These are phyloP conservation scores for Rhinopomastus cyanomelas DNA, from an alignment of 2,113 vertebrate species.

Conservation along the genomic window DNA sequence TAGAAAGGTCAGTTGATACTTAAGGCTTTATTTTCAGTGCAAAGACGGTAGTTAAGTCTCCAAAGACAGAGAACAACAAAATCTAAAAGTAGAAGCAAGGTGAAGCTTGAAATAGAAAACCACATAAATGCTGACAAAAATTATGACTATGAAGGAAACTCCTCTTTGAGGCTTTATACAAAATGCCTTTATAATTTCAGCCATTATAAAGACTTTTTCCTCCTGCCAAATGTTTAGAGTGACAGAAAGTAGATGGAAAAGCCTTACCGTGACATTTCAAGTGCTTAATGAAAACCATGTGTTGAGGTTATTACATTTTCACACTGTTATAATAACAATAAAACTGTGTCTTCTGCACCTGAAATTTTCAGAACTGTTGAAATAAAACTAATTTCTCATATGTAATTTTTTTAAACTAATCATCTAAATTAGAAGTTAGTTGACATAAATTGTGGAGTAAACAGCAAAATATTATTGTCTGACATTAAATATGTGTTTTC, in stretches of 20 bases:
- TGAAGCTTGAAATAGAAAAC: constrained; percentile 57
- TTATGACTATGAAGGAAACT: not conserved
- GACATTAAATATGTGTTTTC: not conserved
- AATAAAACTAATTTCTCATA: not conserved
- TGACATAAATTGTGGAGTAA: not conserved
- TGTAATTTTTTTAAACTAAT: not conserved
- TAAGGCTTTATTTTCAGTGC: constrained; percentile 37
- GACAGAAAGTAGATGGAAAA: constrained; percentile 7
- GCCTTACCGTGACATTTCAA: not conserved
- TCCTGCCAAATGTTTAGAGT: not conserved
- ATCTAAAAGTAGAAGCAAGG: constrained; percentile 39
- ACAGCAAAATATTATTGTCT: not conserved
- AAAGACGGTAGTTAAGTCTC: constrained; percentile 30
- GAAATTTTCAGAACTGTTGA: not conserved
- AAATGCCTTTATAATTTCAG: not conserved
- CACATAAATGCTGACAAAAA: constrained; percentile 12
- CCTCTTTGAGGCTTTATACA: not conserved
- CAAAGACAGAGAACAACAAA: constrained; percentile 32
- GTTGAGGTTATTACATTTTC: not conserved
- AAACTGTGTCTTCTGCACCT: not conserved
- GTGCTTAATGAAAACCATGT: not conserved
- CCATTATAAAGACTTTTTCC: constrained; percentile 11
- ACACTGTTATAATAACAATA: not conserved
- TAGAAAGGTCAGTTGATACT: constrained; percentile 20
- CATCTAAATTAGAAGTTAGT: not conserved